Evolutionary conservation across 2,888 invertebrate genomes (phyloP).

Genomic region (Hypena proboscidalis): DNA sequence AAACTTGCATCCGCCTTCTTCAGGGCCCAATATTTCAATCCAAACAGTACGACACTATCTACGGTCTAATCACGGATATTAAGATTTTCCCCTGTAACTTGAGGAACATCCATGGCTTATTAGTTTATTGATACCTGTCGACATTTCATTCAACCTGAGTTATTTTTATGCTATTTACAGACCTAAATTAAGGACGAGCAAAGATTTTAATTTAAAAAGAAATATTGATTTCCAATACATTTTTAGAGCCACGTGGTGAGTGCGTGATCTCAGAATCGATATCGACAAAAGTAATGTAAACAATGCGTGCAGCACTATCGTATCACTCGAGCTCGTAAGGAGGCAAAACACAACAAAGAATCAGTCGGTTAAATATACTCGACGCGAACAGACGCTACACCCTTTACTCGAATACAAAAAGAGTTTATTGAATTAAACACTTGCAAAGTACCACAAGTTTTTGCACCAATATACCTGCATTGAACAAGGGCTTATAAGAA

Average conservation of each 20-base stretch:
- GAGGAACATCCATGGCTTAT: no score
- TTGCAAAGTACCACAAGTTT: constrained; percentile 20
- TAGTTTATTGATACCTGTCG: no score
- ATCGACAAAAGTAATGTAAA: constrained; percentile 77
- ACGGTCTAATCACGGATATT: no score
- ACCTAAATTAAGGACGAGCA: no score
- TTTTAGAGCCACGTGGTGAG: constrained; percentile 2
- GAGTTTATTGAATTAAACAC: constrained; percentile 47
- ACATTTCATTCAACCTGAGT: no score
- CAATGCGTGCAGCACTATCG: constrained; percentile 63
- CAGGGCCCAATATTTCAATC: no score
- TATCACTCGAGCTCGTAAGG: constrained; percentile 68
- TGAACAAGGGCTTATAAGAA: constrained; percentile 9
- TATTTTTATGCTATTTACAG: no score
- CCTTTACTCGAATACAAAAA: constrained; percentile 25
- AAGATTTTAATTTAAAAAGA: no score
- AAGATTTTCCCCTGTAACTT: no score
- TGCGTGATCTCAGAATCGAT: constrained; percentile 52
- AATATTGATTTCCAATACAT: neutral
- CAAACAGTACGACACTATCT: no score
- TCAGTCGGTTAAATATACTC: constrained; percentile 72
- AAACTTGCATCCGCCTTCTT: no score
- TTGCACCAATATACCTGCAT: constrained; percentile 11
- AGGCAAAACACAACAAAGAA: constrained; percentile 81
- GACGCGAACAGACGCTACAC: constrained; percentile 58